Evolutionary conservation across 1,140 invertebrate genomes (phyloP).

Genomic region (Neelides sp.): DNA sequence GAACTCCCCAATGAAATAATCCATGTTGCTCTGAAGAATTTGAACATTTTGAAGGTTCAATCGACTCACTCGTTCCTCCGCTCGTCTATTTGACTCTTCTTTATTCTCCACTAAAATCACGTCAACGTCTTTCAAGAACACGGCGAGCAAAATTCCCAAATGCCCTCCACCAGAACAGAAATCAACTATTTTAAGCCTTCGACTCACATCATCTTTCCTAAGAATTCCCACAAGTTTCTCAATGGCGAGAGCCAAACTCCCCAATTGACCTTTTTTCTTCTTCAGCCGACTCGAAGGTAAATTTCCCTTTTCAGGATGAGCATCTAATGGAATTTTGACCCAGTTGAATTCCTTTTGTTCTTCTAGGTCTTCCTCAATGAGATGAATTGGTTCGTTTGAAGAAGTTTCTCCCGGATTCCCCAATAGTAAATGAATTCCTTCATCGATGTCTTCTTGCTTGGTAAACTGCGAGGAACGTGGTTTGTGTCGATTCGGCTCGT

Average conservation of each 20-base stretch:
- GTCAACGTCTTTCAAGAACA: conserved; percentile 57
- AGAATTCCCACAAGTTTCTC: conserved; percentile 45
- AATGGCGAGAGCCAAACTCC: conserved; percentile 71
- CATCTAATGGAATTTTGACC: conserved; percentile 51
- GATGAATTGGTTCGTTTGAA: too few species aligned
- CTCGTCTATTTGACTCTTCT: conserved; percentile 65
- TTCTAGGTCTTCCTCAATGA: too few species aligned
- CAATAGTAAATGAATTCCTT: conserved; percentile 42
- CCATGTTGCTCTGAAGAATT: conserved; percentile 73
- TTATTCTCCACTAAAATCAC: conserved; percentile 86
- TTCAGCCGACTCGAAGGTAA: conserved; percentile 57
- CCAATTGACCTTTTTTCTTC: conserved; percentile 76
- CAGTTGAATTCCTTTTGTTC: conserved; percentile 42
- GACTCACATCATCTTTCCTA: conserved; percentile 30
- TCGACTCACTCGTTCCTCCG: conserved; percentile 52
- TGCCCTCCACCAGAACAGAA: conserved; percentile 91
- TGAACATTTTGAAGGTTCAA: conserved; percentile 61
- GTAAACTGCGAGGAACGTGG: conserved; percentile 58
- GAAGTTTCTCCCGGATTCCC: too few species aligned
- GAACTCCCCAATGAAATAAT: conserved; percentile 52
- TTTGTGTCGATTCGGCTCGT: conserved; percentile 61
- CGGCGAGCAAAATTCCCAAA: conserved; percentile 72
- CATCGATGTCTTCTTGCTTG: conserved; percentile 57
- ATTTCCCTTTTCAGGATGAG: conserved; percentile 61
- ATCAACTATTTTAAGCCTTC: conserved; percentile 62